These are phyloP conservation scores for Rhodophaea formosa DNA, from an alignment of 2,888 invertebrate species.

Conservation along the genomic window DNA sequence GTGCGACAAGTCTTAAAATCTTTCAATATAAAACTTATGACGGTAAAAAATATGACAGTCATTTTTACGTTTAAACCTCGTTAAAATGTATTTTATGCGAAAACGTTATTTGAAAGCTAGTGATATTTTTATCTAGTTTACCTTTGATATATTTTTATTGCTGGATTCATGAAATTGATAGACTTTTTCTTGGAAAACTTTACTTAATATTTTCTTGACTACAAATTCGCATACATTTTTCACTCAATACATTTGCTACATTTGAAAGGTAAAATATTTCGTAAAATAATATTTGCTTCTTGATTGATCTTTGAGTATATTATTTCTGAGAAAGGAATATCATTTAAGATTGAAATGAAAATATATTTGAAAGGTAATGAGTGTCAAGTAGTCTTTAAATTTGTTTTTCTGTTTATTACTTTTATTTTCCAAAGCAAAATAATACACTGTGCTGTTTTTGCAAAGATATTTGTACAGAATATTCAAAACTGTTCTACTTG, in stretches of 20 bases:
- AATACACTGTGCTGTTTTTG: background rate
- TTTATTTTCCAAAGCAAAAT: background rate
- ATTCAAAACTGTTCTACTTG: no score
- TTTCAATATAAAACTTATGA: constrained; percentile 27
- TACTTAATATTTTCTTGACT: background rate
- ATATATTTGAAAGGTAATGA: background rate
- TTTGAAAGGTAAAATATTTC: background rate
- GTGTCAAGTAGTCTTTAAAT: background rate
- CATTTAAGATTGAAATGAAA: background rate
- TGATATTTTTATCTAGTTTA: background rate
- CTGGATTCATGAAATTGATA: background rate
- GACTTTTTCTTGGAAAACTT: background rate
- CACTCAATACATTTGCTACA: background rate
- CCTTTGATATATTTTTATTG: background rate
- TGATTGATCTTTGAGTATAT: background rate
- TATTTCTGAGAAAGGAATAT: background rate
- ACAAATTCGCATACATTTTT: background rate
- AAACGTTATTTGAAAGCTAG: background rate
- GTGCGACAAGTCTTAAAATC: constrained; percentile 31
- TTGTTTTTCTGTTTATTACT: background rate
- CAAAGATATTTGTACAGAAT: no score
- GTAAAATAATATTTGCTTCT: background rate
- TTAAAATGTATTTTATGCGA: constrained; percentile 1
- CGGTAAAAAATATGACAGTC: constrained; percentile 12
- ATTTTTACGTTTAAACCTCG: constrained; percentile 3